These are phyloP conservation scores for Stenodera caucasica DNA, from an alignment of 2,888 invertebrate species.

Conservation along the genomic window DNA sequence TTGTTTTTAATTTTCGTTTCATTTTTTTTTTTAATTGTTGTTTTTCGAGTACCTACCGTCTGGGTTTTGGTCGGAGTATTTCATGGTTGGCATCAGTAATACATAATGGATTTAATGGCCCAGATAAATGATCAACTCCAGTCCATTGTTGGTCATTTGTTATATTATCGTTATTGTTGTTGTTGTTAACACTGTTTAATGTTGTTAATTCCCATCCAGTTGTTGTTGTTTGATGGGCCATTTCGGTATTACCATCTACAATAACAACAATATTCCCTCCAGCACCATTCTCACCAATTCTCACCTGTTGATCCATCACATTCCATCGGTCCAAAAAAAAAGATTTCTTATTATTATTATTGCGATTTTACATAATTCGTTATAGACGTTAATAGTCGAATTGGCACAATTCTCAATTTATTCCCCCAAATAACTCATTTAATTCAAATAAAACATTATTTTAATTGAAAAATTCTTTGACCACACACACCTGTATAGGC, in stretches of 20 bases:
- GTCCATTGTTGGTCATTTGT: slow-evolving; percentile 50
- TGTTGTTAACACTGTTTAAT: slow-evolving; percentile 38
- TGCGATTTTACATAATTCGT: not conserved
- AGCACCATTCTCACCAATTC: slow-evolving; percentile 14
- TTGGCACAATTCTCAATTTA: not conserved
- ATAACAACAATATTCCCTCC: slow-evolving; percentile 24
- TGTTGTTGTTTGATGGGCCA: slow-evolving; percentile 40
- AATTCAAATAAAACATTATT: not conserved
- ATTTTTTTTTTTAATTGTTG: not conserved
- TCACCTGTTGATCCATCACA: slow-evolving; percentile 29
- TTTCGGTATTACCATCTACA: slow-evolving; percentile 32
- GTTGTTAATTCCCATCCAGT: slow-evolving; percentile 49
- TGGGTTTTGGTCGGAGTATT: slow-evolving; percentile 81
- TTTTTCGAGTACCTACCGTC: slow-evolving; percentile 63
- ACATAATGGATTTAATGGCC: slow-evolving; percentile 66
- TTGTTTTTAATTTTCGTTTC: not conserved
- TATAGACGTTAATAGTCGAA: not conserved
- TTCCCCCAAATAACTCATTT: slow-evolving; percentile 1
- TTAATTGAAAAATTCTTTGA: slow-evolving; percentile 2
- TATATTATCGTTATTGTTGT: slow-evolving; percentile 29
- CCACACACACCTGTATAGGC: slow-evolving; percentile 21
- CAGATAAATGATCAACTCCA: slow-evolving; percentile 64
- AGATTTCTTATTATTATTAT: slow-evolving; percentile 1
- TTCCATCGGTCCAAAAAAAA: slow-evolving; percentile 14
- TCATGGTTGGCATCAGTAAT: slow-evolving; percentile 78